Evolutionary conservation across 2,888 invertebrate genomes (phyloP), one percentile per base, ranked within the genome.

Genomic region (Heteromyza rotundicornis): DNA sequence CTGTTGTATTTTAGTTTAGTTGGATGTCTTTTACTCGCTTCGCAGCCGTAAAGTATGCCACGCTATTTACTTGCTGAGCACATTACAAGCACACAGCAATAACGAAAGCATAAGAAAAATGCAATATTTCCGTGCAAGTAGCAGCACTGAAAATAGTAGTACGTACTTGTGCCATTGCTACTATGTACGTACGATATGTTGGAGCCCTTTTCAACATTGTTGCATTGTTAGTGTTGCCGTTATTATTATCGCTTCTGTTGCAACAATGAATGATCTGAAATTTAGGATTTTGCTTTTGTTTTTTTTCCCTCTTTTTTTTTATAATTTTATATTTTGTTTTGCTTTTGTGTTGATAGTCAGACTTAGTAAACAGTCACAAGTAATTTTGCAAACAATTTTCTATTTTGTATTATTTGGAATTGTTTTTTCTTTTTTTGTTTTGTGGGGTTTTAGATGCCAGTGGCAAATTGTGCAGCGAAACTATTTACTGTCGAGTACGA

Each of bases 21-120:
- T 52, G 35, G 17, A 47, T 17, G 32, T 20, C 35, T 50, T 51
- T 56, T 50, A 55, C 59, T 49, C 55, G 36, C 10, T 17, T 44
- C 35, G 32, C 44, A 35, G 52, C 57, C 63, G 20, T 51, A 49
- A 57, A 57, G 50, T 54, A 60, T 50, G 57, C 55, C 50, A 57
- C 24, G 51, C 24, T 59, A 56, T 63, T 51, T 56, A 24, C 23
- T 50, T 53, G 20, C 32, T n/a, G n/a, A 40, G 22, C 27, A 50
- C 16, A n/a, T 52, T 36, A 52, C 47, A 56, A n/a, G 12, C 16
- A 47, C 23, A 32, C 14, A 44, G 44, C 32, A 14, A 56, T 47
- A 19, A 47, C 47, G 7, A 47, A 47, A 14, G 47, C 47, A 7
- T 19, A 47, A 47, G 20, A 5, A 47, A 5, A 47, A 8, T 17